Evolutionary conservation across 2,113 vertebrate genomes (phyloP).

Genomic region (Mellivora capensis): DNA sequence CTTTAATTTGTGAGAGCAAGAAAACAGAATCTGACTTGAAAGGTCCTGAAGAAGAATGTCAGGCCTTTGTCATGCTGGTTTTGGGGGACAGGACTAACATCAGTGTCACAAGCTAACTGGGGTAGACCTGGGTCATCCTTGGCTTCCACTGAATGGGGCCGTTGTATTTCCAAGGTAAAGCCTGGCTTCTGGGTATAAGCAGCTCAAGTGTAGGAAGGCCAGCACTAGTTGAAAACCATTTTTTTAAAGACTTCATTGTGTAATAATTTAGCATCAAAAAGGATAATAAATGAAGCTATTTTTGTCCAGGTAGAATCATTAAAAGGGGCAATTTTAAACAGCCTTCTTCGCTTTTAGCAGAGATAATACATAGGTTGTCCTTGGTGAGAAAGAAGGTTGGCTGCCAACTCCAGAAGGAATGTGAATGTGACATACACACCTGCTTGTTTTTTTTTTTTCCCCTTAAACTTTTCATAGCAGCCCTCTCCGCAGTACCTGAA

Average conservation of each 20-base stretch:
- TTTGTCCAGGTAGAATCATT: slow-evolving; percentile 44
- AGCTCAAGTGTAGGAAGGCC: not conserved
- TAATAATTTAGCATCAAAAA: slow-evolving; percentile 47
- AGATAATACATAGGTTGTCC: slow-evolving; percentile 41
- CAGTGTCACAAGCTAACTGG: slow-evolving; percentile 13
- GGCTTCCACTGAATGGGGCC: not conserved
- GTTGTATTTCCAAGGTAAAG: slow-evolving; percentile 36
- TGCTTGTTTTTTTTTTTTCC: not conserved
- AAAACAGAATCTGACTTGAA: slow-evolving; percentile 51
- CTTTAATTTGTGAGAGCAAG: slow-evolving; percentile 45
- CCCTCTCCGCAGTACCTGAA: not conserved
- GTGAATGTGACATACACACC: not conserved
- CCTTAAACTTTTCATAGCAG: not conserved
- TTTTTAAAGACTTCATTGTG: slow-evolving; percentile 6
- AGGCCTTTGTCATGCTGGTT: slow-evolving; percentile 39
- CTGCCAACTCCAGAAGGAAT: slow-evolving; percentile 26
- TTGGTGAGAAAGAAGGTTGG: slow-evolving; percentile 21
- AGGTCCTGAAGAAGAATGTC: slow-evolving; percentile 8
- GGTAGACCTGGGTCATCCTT: too few relatives aligned
- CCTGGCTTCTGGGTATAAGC: slow-evolving; percentile 8
- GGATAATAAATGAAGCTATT: slow-evolving; percentile 31
- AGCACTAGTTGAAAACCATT: not conserved
- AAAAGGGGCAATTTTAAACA: slow-evolving; percentile 48
- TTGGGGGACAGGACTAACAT: not conserved
- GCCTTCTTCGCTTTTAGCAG: slow-evolving; percentile 29